phyloP scores from a whole-genome alignment of 2,888 invertebrate species.

The Caenorhabditis sp. region DNA sequence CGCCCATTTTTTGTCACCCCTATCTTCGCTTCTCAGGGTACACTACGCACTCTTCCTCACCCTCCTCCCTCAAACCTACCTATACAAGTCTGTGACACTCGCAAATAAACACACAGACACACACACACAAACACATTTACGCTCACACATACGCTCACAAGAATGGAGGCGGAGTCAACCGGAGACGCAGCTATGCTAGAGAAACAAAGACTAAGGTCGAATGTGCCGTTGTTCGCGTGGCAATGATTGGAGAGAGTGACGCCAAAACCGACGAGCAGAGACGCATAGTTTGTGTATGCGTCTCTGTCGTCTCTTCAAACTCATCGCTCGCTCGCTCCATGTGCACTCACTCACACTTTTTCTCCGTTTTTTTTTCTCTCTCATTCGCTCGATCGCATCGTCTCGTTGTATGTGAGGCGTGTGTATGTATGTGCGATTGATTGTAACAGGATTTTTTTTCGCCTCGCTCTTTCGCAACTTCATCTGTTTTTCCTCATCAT shows the following conservation, averaged over 20 bases:
- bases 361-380: background rate
- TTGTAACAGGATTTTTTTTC: constrained; percentile 1
- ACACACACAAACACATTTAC: background rate
- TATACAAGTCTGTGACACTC: background rate
- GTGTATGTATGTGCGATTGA: background rate
- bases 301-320: background rate
- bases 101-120: background rate
- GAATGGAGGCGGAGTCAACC: background rate
- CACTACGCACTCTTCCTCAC: background rate
- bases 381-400: background rate
- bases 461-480: background rate
- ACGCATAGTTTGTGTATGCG: background rate
- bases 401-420: background rate
- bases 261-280: background rate
- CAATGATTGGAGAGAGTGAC: background rate
- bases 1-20: background rate
- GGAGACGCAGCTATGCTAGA: background rate
- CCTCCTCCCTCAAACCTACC: background rate
- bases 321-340: background rate
- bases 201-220: background rate
- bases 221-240: constrained; percentile 12
- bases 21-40: background rate
- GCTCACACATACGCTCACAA: background rate
- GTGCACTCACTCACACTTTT: background rate
- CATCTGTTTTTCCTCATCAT: background rate